Base-by-base conservation (phyloP, 2,888 invertebrate genomes). In the Hypercompe scribonia region DNA sequence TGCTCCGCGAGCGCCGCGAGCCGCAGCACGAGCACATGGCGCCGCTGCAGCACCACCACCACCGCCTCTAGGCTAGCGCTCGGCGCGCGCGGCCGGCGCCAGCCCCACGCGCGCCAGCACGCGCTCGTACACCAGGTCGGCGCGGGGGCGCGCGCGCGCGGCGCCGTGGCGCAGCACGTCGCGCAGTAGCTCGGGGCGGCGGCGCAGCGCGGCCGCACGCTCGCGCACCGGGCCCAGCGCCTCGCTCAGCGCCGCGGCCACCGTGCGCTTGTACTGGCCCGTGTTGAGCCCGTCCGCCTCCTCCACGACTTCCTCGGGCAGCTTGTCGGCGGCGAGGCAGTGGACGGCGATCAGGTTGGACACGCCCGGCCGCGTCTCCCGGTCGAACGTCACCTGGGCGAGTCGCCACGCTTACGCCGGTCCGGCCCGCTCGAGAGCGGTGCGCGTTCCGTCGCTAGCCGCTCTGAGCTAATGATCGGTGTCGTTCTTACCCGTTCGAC, bases 261-360 rank as follows among this genome's bases (percentile, higher is more conserved):
- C 92, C 73, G 88, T 89, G 75, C 81, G 76, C 89, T 94, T 94
- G 91, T 96, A 97, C 96, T 97, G 96, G 86, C 97, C 98, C 67
- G 99, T 99, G 90, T 97, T 97, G 64, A 98, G 88, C 18, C 94
- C 94, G 73, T 93, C 90, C 31, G 95, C 96, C 90, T 98, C 97
- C 78, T 96, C 94, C 81, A 97, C 97, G 76, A 98, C 97, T 83
- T 97, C 96, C 80, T 97, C 97, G 4, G 97, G 95, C 70, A 96
- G 90, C 90, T 96, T 95, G 66, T 97, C 97, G 31, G 97, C 96
- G 33, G 98, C 94, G 73, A 98, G 96, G 68, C 98, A 97, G 94
- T 99, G 98, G 78, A 99, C 97, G 73, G 96, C 95, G 79, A 99
- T 96, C 73, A 99, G 96, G 96, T 99, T 99, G 68, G 99, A 96